Base-by-base conservation (phyloP, 2,797 vertebrate genomes). In the Nyctalus aviator region DNA sequence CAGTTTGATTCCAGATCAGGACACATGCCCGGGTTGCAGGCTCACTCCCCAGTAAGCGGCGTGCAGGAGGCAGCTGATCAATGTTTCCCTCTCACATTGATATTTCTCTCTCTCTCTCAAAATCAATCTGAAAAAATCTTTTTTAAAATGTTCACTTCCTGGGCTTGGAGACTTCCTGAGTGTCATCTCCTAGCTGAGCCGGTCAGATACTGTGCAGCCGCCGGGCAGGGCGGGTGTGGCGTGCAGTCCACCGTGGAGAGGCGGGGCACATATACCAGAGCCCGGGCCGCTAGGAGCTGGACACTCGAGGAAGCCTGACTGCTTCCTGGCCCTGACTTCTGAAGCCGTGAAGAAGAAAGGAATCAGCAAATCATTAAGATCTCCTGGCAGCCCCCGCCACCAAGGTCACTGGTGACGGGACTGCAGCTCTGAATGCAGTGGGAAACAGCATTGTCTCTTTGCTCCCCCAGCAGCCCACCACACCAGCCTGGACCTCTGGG, bases 391-490 rank as follows among this genome's bases (percentile, higher is more conserved):
- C 89, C 57, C 57, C 57, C 5, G 2, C 23, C 25, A 59, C 27
- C 25, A 59, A 59, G 57, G 11, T 25, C 25, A 59, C 57, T 0
- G 25, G 25, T 27, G 57, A 59, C 0, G 8, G 25, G 11, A 59
- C 57, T 5, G 5, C 2, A 59, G 96, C 96, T 97, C 94, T 59
- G 91, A 97, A 96, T 66, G 83, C 76, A 59, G 73, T 95, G 96
- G 97, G 96, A 97, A 97, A 95, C 90, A 86, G 94, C 91, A 83
- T 91, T 23, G 44, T 96, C 96, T 95, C 97, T 97, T 97, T 97
- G 97, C 97, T 95, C 91, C 25, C 95, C 96, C 97, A 94, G 97
- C 97, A 96, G 94, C 96, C 97, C 94, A 96, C 96, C 96, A 79
- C 62, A 93, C 95, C 91, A 90, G 96, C 91, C 96, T 81, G 79